Percentiles rank a stretch among this genome's conserved stretches.
phyloP scores from a whole-genome alignment of 2,888 invertebrate species.

The Patella depressa region DNA sequence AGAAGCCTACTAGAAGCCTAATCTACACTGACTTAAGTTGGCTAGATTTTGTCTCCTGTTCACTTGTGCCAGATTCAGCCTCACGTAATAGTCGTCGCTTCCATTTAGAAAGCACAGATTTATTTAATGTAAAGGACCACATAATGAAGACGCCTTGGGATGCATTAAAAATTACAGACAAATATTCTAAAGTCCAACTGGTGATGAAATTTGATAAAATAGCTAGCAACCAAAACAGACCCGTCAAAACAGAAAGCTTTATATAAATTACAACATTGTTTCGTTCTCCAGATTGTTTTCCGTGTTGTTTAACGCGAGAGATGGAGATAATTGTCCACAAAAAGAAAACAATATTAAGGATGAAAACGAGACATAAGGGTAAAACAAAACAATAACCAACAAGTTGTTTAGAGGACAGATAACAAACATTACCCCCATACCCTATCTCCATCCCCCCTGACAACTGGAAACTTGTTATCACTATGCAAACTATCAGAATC shows the following conservation, averaged over 20 bases:
- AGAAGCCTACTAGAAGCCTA: too few relatives aligned
- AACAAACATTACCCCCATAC: constrained; percentile 39
- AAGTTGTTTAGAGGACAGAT: constrained; percentile 27
- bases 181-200: constrained; percentile 34
- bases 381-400: constrained; percentile 42
- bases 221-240: constrained; percentile 47
- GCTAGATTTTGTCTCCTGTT: too few relatives aligned
- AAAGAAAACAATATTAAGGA: constrained; percentile 46
- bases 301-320: constrained; percentile 12
- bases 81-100: background rate
- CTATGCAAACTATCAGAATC: constrained; percentile 8
- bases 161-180: constrained; percentile 41
- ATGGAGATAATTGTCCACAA: constrained; percentile 38
- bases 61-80: too few relatives aligned
- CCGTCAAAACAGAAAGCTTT: constrained; percentile 47
- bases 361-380: constrained; percentile 40
- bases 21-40: too few relatives aligned
- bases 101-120: constrained; percentile 27
- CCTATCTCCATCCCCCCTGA: constrained; percentile 24
- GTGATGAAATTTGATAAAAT: constrained; percentile 40
- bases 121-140: constrained; percentile 43
- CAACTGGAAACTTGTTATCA: constrained; percentile 8
- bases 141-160: constrained; percentile 50
- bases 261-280: constrained; percentile 40
- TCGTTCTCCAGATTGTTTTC: constrained; percentile 25